Base-by-base conservation (phyloP, 35 echinoderm and acorn worm genomes). In the Apostichopus californicus region DNA sequence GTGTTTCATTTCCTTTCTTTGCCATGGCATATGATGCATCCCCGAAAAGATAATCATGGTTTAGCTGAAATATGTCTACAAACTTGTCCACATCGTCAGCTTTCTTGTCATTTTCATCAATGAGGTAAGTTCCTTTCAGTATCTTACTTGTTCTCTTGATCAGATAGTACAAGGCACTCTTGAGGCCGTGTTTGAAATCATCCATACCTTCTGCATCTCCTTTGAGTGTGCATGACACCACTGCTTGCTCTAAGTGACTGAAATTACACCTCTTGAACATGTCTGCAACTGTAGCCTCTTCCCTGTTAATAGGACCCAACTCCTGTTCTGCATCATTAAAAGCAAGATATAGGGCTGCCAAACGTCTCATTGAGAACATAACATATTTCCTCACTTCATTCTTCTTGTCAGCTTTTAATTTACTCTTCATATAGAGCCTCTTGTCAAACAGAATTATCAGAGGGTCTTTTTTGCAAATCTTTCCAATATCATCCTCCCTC, bases 21-120 rank as follows among this genome's bases (percentile, higher is more conserved):
- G 86, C 10, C 56, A 93, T 73, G 20, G 87, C 61, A 87, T 93
- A 96, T 14, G 73, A 63, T 14, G 95, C 95, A 93, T 96, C 95
- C 25, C 92, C 92, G 81, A 96, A 96, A 9, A 96, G 56, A 18
- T 66, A 90, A 78, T 96, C 54, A 10, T 93, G 34, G 70, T 93
- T 93, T 0, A 96, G 70, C 15, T 96, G 65, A 20, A 93, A 93
- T 0, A 96, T 70, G 11, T 93, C 18, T 3, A 91, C 13, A 56
- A 96, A 96, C 54, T 93, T 96, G 55, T 92, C 90, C 1, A 93
- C 73, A 2, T 71, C 88, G 8, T 57, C 81, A 86, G 95, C 92
- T 68, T 80, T 77, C 17, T 88, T 78, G 60, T 96, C 92, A 0
- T 93, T 57, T 17, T 93, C 94, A 26, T 75, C 87, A 54, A 81